Evolutionary conservation across 1,140 invertebrate species (phyloP).

Genomic region (Forficula auricularia): DNA sequence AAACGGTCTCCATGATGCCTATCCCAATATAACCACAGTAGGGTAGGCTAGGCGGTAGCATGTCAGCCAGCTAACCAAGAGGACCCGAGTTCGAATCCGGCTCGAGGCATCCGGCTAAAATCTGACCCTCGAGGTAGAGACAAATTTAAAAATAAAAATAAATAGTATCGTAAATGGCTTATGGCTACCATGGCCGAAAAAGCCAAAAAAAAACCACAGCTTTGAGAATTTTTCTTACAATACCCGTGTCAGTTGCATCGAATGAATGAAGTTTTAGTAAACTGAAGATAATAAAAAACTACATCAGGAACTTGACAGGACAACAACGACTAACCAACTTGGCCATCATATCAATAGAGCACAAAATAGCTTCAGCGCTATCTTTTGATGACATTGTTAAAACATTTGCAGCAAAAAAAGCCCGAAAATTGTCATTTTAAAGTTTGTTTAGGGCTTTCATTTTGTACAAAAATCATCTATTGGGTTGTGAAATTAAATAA

Average conservation of each 20-base stretch:
- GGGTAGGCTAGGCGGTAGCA: no score
- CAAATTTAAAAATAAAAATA: no score
- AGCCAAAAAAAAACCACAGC: no score
- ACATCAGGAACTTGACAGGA: conserved; percentile 17
- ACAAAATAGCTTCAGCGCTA: conserved; percentile 8
- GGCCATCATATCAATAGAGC: conserved; percentile 15
- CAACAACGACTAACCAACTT: conserved; percentile 17
- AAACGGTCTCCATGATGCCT: conserved; percentile 6
- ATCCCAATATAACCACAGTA: conserved; percentile 8
- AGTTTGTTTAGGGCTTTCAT: no score
- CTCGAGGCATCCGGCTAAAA: no score
- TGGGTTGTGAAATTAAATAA: no score
- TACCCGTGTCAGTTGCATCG: conserved; percentile 18
- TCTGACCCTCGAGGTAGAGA: no score
- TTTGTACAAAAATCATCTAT: no score
- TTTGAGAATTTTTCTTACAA: conserved; percentile 8
- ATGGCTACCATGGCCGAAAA: no score
- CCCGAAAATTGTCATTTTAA: conserved; percentile 10
- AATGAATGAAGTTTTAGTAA: conserved; percentile 20
- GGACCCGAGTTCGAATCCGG: no score
- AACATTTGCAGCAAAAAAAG: conserved; percentile 12
- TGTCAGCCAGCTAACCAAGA: no score
- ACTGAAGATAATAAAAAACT: conserved; percentile 21
- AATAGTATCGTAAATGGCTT: no score
- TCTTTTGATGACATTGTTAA: conserved; percentile 10